Base-by-base conservation (phyloP, 2,888 invertebrate species). In the Caenorhabditis virilis region DNA sequence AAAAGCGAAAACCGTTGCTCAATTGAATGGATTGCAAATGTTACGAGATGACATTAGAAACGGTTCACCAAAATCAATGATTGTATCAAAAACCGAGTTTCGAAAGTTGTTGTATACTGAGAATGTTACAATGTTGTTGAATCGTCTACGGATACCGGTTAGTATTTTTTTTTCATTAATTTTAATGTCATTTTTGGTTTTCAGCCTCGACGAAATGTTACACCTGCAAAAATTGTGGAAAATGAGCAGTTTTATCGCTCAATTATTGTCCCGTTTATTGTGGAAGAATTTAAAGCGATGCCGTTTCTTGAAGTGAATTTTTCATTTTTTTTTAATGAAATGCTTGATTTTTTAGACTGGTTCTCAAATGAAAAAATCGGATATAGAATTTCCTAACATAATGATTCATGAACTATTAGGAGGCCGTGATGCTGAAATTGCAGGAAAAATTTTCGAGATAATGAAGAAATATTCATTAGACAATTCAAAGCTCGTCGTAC, bases 21-120 rank as follows among this genome's bases (percentile, higher is more conserved):
- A 63, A 23, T 22, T 63, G 7, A 64, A 64, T 42, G 33, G 47
- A 2, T 46, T 64, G 18, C 64, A 64, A 51, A 50, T 64, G 58
- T 42, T 64, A 2, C 47, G 49, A 2, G 64, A 64, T 6, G 58
- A 64, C 20, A 64, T 64, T 41, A 25, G 45, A 26, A 25, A 50
- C n/a, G 64, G 64, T 22, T 46, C 64, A 4, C 38, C 36, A 1
- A 64, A 58, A 35, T 47, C 43, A 7, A 41, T 64, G 11, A 47
- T 64, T 25, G 42, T 64, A 1, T 49, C 54, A 36, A 50, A 49
- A 42, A 16, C 36, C 6, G 50, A 48, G 4, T 64, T 64, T 25
- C 48, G 64, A 27, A 43, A 51, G 42, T 35, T 64, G 16, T 41
- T 64, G 3, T 64, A 42, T 15, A 23, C 20, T 23, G 42, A 42